Evolutionary conservation across 2,113 vertebrate species (phyloP), one percentile per base, ranked within the genome.

Genomic region (Otus sunia): DNA sequence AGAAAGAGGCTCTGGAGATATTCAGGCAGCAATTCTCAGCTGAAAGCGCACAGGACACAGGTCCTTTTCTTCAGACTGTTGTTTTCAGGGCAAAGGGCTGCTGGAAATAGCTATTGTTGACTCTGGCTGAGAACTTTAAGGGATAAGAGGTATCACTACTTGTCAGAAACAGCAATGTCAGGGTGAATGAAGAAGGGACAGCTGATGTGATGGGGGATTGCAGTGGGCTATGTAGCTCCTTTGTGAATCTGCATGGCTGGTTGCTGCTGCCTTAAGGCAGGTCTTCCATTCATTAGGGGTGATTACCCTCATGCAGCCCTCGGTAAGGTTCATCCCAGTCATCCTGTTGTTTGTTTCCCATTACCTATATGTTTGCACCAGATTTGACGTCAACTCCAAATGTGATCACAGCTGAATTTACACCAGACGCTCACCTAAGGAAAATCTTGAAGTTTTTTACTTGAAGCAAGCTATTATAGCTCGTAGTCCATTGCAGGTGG

Each of bases 61-160:
- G 63, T 74, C 32, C 39, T 89, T 94, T 86, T 62, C 82, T 88
- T 77, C 64, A 86, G 63, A 88, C 71, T 49, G 63, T 72, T 5
- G 3, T 77, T 91, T 72, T 75, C 74, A 52, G 72, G 84, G 53
- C 59, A 92, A 68, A 91, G 29, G 64, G 76, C 68, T 86, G 69
- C 59, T 95, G 68, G 67, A 80, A 94, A 92, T 45, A 55, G 30
- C 47, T 73, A 34, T 56, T 89, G 59, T 80, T 90, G 72, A 81
- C 34, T 81, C 68, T 66, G 30, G 34, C 59, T 80, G 68, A 91
- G 87, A 81, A 95, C 45, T 77, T 84, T 27, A 63, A 20, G 37
- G 66, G 67, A 49, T 60, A 79, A 79, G 66, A 91, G 39, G 36
- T 52, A 89, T 45, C 36, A 9, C 37, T 80, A 9, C 39, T 32